Percentiles rank a stretch among this genome's conserved stretches.
phyloP scores from a whole-genome alignment of 2,888 invertebrate genomes.

The Meteorus colon region DNA sequence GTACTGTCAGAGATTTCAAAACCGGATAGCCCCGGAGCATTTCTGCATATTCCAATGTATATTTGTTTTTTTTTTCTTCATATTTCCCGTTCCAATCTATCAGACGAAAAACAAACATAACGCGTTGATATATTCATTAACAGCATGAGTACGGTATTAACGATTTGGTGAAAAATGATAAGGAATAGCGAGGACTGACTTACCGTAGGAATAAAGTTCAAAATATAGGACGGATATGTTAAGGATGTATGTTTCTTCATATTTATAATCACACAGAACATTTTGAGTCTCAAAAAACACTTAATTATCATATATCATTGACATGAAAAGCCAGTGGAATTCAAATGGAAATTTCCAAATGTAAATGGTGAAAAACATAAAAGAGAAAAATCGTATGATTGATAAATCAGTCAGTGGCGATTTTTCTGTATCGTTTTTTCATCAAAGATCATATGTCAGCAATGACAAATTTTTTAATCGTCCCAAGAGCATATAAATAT shows the following conservation, averaged over 20 bases:
- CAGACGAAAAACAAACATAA: not conserved
- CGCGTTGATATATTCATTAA: not conserved
- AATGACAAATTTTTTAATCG: constrained; percentile 5
- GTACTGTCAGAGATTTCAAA: constrained; percentile 31
- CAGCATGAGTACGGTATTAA: not conserved
- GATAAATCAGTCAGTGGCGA: not conserved
- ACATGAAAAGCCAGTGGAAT: not conserved
- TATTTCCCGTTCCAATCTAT: not conserved
- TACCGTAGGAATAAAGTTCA: not conserved
- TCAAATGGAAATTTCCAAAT: not conserved
- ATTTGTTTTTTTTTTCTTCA: constrained; percentile 1
- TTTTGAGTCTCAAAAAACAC: not conserved
- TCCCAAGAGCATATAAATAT: not conserved
- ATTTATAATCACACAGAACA: not conserved
- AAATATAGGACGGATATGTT: not conserved
- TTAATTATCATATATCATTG: not conserved
- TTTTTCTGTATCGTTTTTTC: not conserved
- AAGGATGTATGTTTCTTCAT: not conserved
- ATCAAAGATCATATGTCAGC: constrained; percentile 9
- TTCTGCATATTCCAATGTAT: not conserved
- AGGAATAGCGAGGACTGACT: not conserved
- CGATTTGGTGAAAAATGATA: not conserved
- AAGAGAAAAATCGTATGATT: not conserved
- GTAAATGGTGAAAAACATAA: not conserved
- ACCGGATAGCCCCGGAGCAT: constrained; percentile 2